Conservation (phyloP, 2,888 invertebrate genomes). For the Drosophila pseudotakahashii region DNA sequence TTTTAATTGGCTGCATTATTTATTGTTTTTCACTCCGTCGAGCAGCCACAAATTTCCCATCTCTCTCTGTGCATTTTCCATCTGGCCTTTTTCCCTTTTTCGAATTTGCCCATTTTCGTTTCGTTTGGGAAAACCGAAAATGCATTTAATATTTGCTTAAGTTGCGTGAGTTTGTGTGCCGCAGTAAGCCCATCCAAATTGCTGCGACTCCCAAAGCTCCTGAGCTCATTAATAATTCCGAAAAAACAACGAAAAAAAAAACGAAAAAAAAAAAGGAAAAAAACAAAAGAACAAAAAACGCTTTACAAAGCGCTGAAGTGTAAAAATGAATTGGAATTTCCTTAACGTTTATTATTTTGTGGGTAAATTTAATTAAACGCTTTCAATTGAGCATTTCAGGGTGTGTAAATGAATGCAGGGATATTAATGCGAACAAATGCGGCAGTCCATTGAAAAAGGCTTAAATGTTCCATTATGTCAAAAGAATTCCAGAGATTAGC, state of each 20-base stretch:
- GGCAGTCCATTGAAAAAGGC: neutral
- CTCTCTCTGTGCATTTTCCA: slow-evolving; percentile 20
- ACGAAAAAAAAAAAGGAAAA: neutral
- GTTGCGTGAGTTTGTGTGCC: neutral
- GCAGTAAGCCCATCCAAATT: slow-evolving; percentile 5
- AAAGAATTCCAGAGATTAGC: neutral
- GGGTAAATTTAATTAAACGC: slow-evolving; percentile 18
- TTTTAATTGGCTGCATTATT: slow-evolving; percentile 80
- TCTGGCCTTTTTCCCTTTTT: slow-evolving; percentile 27
- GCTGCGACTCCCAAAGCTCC: slow-evolving; percentile 23
- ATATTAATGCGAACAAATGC: neutral
- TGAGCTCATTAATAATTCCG: slow-evolving; percentile 32
- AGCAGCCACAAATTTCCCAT: slow-evolving; percentile 53
- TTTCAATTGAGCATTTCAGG: neutral
- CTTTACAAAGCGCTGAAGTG: slow-evolving; percentile 11
- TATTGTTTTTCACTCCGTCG: slow-evolving; percentile 76
- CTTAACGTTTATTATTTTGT: slow-evolving; percentile 1
- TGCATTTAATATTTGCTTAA: slow-evolving; percentile 67
- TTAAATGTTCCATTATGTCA: neutral
- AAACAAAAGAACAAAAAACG: too few relatives aligned
- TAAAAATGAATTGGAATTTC: slow-evolving; percentile 16
- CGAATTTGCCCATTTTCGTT: slow-evolving; percentile 12
- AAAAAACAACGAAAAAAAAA: too few relatives aligned
- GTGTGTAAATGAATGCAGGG: neutral
- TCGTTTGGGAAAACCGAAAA: slow-evolving; percentile 44